phyloP scores from a whole-genome alignment of 1,140 invertebrate genomes.

The Drosophila persimilis region DNA sequence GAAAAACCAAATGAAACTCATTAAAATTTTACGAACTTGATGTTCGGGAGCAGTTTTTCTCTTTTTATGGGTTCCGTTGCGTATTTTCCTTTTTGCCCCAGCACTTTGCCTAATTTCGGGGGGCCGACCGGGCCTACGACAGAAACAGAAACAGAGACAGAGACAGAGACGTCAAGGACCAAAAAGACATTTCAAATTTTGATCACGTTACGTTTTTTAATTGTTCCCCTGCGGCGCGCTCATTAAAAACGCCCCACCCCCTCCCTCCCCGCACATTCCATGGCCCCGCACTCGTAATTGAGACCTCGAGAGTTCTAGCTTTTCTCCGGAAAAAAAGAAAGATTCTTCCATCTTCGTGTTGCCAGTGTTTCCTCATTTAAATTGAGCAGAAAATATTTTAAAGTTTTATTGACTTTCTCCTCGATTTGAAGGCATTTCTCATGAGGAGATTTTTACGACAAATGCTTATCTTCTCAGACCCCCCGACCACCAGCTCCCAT shows the following conservation, averaged over 20 bases:
- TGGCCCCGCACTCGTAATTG: slow-evolving; percentile 55
- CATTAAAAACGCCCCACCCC: slow-evolving; percentile 49
- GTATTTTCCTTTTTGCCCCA: slow-evolving; percentile 45
- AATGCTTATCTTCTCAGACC: not conserved
- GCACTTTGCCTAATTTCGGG: slow-evolving; percentile 77
- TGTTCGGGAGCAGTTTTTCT: slow-evolving; percentile 73
- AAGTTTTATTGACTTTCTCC: slow-evolving; percentile 70
- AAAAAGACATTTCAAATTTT: slow-evolving; percentile 76
- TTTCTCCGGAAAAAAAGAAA: slow-evolving; percentile 9
- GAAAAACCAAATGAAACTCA: slow-evolving; percentile 71
- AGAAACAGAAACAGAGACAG: slow-evolving; percentile 6
- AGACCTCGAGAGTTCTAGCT: slow-evolving; percentile 50
- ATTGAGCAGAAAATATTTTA: slow-evolving; percentile 60
- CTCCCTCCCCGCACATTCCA: not conserved
- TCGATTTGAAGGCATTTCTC: not conserved
- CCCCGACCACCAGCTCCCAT: not conserved
- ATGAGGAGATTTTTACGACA: slow-evolving; percentile 45
- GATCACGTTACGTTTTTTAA: slow-evolving; percentile 81
- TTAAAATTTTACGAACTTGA: slow-evolving; percentile 80
- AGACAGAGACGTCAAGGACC: slow-evolving; percentile 66
- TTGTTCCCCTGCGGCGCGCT: slow-evolving; percentile 76
- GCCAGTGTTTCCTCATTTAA: slow-evolving; percentile 41
- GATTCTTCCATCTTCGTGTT: not conserved
- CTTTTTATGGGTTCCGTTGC: slow-evolving; percentile 61
- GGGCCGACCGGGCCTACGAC: slow-evolving; percentile 26